Percentiles rank a stretch among this genome's conserved stretches.
Evolutionary conservation across 92 coral and sea anemone genomes (phyloP).

Genomic region (Plumapathes pennacea): DNA sequence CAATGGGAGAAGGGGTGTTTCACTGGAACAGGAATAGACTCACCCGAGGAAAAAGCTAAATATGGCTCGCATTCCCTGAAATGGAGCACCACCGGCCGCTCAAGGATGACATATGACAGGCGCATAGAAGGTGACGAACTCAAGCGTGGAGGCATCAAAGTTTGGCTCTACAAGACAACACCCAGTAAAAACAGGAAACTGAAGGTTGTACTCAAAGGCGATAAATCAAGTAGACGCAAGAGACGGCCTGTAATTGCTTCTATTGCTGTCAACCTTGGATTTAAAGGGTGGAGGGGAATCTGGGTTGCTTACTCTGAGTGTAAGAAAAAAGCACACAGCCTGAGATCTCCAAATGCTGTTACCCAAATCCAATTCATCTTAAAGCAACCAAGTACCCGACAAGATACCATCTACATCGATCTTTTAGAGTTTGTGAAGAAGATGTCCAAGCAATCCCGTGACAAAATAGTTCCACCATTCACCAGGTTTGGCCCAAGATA

Average conservation of each 20-base stretch:
- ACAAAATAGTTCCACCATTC: constrained; percentile 36
- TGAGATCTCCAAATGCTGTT: not conserved
- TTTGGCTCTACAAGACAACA: constrained; percentile 27
- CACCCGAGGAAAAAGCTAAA: constrained; percentile 16
- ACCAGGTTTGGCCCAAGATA: not conserved
- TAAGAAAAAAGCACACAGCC: not conserved
- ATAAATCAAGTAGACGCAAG: not conserved
- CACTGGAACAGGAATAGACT: too few relatives aligned
- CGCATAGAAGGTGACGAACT: not conserved
- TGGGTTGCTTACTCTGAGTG: constrained; percentile 33
- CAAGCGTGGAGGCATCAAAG: constrained; percentile 25
- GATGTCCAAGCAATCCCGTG: constrained; percentile 11
- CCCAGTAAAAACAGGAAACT: constrained; percentile 2
- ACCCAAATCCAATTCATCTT: constrained; percentile 14
- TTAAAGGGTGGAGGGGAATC: constrained; percentile 39
- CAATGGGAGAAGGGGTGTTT: too few relatives aligned
- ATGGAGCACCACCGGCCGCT: constrained; percentile 8
- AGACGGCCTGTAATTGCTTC: too few relatives aligned
- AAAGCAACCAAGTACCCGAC: constrained; percentile 9
- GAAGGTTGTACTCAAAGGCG: not conserved
- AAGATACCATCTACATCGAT: constrained; percentile 23
- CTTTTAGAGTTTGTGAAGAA: constrained; percentile 4
- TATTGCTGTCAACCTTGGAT: constrained; percentile 4
- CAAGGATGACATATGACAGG: not conserved
- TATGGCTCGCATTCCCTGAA: constrained; percentile 9